Evolutionary conservation across 2,888 invertebrate genomes (phyloP), one percentile per base, ranked within the genome.

Genomic region (Drosophila mulleri): DNA sequence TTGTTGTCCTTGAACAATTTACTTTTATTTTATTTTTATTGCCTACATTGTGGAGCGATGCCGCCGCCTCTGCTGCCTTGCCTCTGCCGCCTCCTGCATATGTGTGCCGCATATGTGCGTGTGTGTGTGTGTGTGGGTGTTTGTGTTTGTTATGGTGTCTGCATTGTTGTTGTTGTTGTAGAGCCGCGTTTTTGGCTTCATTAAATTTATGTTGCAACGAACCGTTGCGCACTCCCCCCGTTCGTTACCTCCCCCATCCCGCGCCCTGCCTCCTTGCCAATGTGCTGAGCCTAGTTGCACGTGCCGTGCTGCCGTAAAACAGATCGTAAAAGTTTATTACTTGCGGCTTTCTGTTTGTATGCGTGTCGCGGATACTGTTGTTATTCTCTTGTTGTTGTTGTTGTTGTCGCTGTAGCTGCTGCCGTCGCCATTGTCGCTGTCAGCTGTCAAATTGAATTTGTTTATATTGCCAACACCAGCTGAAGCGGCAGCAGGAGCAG

Each of bases 311-410:
- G 90, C 89, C 91, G 91, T 91, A 91, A 91, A 91, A 91, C 91
- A 91, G 91, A 90, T 92, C 92, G 91, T 92, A 92, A 92, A 92
- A 92, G 86, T 92, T 92, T 92, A 92, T 92, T 91, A 89, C 90
- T 91, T 91, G 88, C 88, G 84, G 89, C 85, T 89, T 90, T 83
- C 56, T 75, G 76, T 75, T 75, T 75, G 61, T 75, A 47, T 75
- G 71, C 65, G 72, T 76, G 68, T 59, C 59, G 57, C 64, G 66
- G 20, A 74, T 75, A 61, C 72, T 69, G 69, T 72, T 76, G 68
- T 56, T 71, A 50, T 35, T 35, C 50, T 71, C 65, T 45, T 64
- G 63, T 54, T 72, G 67, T 45, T 67, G 63, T 54, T 63, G 41
- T 39, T 63, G 29, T 37, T 75, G 53, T 44, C 42, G 67, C 59